These are phyloP conservation scores for Anguilla megastoma DNA, from an alignment of 2,797 vertebrate genomes.

Conservation along the genomic window DNA sequence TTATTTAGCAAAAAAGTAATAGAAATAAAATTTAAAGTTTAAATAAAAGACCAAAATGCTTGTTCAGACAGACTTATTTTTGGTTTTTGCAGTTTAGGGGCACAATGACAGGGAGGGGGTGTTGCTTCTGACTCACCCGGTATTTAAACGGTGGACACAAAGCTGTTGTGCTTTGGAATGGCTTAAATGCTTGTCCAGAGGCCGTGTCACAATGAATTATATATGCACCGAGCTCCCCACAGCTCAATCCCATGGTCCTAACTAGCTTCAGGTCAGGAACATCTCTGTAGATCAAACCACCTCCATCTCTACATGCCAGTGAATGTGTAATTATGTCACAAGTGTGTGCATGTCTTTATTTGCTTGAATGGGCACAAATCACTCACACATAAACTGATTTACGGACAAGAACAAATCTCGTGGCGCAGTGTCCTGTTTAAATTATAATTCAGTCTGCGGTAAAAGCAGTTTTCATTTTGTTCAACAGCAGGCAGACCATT, in stretches of 20 bases:
- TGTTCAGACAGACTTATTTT: not conserved
- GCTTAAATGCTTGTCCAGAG: not conserved
- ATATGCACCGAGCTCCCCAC: not conserved
- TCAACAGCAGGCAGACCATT: not conserved
- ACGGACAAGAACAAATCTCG: not conserved
- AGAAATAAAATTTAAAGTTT: not conserved
- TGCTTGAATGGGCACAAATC: not conserved
- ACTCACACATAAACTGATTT: not conserved
- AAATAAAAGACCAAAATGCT: not conserved
- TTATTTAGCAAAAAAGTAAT: not conserved
- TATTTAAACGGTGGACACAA: not conserved
- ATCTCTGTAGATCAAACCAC: not conserved
- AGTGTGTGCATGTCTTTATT: not conserved
- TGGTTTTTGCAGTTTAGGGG: not conserved
- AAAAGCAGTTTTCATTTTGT: not conserved
- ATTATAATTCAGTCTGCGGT: not conserved
- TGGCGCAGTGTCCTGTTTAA: no score
- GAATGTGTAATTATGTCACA: slow-evolving; percentile 23
- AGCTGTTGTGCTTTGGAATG: not conserved
- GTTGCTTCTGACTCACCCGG: not conserved
- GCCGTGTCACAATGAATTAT: slow-evolving; percentile 17
- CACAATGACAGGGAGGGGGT: not conserved
- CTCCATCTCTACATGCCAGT: not conserved
- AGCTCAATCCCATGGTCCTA: not conserved
- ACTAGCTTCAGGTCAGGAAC: not conserved